These are phyloP conservation scores for Centropus unirufus DNA, from an alignment of 2,113 vertebrate species.

Conservation along the genomic window DNA sequence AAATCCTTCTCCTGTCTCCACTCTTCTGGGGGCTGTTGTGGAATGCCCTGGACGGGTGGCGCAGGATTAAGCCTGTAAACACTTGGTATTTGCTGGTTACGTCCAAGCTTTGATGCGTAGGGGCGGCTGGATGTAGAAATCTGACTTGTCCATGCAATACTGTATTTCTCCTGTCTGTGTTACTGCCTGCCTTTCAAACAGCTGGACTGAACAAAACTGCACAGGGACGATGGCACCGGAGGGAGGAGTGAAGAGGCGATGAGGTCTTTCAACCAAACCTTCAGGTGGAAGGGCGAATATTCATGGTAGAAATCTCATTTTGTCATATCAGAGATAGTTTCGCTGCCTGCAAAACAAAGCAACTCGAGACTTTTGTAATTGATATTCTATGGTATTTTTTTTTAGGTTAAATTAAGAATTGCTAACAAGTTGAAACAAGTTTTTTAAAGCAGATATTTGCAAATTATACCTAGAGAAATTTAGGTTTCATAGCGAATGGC, in stretches of 20 bases:
- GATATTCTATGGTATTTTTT: neutral
- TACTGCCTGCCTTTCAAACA: neutral
- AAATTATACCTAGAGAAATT: slow-evolving; percentile 29
- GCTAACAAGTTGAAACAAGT: slow-evolving; percentile 1
- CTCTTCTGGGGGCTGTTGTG: neutral
- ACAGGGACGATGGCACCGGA: neutral
- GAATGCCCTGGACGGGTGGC: neutral
- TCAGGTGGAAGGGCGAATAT: slow-evolving; percentile 9
- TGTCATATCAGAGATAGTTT: slow-evolving; percentile 5
- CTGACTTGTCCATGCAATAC: neutral
- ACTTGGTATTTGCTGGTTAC: neutral
- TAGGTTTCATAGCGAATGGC: neutral
- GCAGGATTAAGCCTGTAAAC: neutral
- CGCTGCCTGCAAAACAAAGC: neutral
- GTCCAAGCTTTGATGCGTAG: neutral
- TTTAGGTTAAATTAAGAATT: slow-evolving; percentile 40
- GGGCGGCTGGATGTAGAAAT: neutral
- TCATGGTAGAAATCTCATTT: slow-evolving; percentile 21
- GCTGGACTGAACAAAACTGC: neutral
- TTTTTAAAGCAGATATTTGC: slow-evolving; percentile 53
- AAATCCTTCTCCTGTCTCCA: accelerated
- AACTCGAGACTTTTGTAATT: slow-evolving; percentile 34
- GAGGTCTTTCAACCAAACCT: neutral
- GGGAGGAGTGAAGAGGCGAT: neutral
- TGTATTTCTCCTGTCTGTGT: neutral